Percentiles rank a stretch among this genome's conserved stretches.
Evolutionary conservation across 1,140 invertebrate species (phyloP).

Genomic region (Danaus plexippus): DNA sequence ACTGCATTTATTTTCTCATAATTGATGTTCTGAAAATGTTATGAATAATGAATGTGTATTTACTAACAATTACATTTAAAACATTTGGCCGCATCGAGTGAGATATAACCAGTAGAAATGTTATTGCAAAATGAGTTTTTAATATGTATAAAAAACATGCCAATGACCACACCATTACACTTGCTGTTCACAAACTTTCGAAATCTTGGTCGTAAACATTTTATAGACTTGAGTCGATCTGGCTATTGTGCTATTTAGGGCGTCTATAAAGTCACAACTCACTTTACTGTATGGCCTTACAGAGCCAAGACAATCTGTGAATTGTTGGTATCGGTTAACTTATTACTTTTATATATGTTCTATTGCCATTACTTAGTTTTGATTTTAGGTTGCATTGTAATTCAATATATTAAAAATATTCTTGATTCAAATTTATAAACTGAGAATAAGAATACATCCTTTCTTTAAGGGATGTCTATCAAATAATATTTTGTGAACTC

Average conservation of each 20-base stretch:
- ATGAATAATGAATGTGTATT: too few species aligned
- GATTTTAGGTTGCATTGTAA: too few species aligned
- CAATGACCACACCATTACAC: constrained; percentile 7
- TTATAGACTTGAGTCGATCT: constrained; percentile 34
- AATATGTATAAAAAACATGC: constrained; percentile 12
- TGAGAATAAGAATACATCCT: too few species aligned
- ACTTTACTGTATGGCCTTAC: constrained; percentile 8
- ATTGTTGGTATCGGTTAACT: constrained; percentile 3
- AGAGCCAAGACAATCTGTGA: constrained; percentile 8
- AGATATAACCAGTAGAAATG: not conserved
- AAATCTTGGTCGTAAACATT: constrained; percentile 43
- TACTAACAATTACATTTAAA: too few species aligned
- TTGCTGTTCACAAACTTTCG: constrained; percentile 21
- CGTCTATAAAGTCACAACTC: constrained; percentile 11
- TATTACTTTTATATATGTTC: constrained; percentile 8
- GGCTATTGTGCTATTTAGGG: constrained; percentile 29
- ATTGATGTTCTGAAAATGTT: too few species aligned
- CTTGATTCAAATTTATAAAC: too few species aligned
- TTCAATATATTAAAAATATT: too few species aligned
- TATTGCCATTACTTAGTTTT: too few species aligned
- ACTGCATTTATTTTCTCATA: too few species aligned
- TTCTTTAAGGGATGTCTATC: too few species aligned
- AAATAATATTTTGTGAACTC: too few species aligned
- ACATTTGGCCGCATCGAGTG: too few species aligned
- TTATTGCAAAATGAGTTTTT: constrained; percentile 12